phyloP scores from a whole-genome alignment of 2,888 invertebrate species.

The Ceramica pisi region DNA sequence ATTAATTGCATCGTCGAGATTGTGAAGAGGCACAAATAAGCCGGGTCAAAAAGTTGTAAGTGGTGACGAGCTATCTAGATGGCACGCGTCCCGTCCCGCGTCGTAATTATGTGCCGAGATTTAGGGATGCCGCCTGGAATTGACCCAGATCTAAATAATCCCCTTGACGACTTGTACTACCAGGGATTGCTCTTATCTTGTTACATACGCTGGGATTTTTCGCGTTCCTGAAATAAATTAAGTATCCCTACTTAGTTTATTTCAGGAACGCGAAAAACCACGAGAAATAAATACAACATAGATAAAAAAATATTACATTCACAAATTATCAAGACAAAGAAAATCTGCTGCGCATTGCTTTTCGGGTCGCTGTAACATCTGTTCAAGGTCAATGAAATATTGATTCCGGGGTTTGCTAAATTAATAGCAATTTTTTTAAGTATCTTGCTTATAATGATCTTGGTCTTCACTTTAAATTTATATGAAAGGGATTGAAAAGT shows the following conservation, averaged over 20 bases:
- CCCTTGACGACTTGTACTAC: constrained; percentile 70
- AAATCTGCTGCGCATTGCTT: constrained; percentile 19
- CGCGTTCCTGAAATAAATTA: constrained; percentile 26
- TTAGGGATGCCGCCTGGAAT: constrained; percentile 76
- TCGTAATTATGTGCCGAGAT: constrained; percentile 82
- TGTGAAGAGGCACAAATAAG: constrained; percentile 65
- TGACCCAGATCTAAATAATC: constrained; percentile 82
- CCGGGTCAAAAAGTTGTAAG: constrained; percentile 78
- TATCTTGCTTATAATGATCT: background rate
- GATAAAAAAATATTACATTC: constrained; percentile 16
- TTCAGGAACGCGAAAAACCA: too few species aligned
- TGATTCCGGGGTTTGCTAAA: constrained; percentile 16
- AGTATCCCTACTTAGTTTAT: too few species aligned
- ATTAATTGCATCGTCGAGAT: constrained; percentile 58
- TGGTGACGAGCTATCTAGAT: constrained; percentile 73
- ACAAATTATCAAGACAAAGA: background rate
- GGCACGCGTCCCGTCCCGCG: constrained; percentile 72
- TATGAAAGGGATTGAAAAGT: background rate
- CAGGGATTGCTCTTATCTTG: constrained; percentile 71
- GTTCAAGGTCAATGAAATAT: constrained; percentile 43
- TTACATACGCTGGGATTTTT: constrained; percentile 53
- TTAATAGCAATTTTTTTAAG: background rate
- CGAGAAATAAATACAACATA: background rate
- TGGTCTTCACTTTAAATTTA: background rate
- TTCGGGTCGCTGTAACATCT: constrained; percentile 24